Conservation (phyloP, 2,113 vertebrate genomes). For the Corythoichthys intestinalis region DNA sequence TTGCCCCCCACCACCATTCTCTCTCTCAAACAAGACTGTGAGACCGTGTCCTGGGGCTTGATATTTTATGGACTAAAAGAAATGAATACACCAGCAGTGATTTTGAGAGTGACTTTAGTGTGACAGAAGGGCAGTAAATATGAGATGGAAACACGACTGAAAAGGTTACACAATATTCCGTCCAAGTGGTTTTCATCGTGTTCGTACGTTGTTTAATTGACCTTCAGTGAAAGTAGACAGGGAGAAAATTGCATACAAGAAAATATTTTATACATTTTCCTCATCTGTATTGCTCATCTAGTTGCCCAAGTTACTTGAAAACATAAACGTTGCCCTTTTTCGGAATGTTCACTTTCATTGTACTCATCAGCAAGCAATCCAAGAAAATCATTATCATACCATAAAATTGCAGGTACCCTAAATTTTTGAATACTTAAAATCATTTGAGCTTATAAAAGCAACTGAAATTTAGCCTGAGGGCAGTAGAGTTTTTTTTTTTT, state of each 20-base stretch:
- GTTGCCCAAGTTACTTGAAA: neutral
- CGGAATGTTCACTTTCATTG: conserved; percentile 10
- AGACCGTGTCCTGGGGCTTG: conserved; percentile 43
- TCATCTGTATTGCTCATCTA: neutral
- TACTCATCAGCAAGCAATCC: conserved; percentile 17
- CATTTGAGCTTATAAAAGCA: conserved; percentile 28
- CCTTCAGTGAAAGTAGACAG: neutral
- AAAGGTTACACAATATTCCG: conserved; percentile 31
- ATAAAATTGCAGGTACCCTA: conserved; percentile 27
- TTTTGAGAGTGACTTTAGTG: conserved; percentile 48
- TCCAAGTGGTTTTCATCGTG: conserved; percentile 11
- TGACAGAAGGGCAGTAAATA: conserved; percentile 31
- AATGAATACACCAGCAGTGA: conserved; percentile 44
- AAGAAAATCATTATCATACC: conserved; percentile 25
- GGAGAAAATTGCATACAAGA: neutral
- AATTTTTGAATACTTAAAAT: conserved; percentile 44
- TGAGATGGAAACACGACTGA: conserved; percentile 29
- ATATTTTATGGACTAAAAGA: conserved; percentile 60
- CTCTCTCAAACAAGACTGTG: conserved; percentile 48
- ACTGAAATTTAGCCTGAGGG: conserved; percentile 34
- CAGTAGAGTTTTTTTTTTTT: conserved; percentile 25
- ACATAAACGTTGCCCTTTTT: neutral
- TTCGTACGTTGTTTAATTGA: conserved; percentile 19
- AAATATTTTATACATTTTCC: neutral
- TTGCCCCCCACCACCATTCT: conserved; percentile 10